Conservation (phyloP, 2,113 vertebrate species). For the Gambusia holbrooki region DNA sequence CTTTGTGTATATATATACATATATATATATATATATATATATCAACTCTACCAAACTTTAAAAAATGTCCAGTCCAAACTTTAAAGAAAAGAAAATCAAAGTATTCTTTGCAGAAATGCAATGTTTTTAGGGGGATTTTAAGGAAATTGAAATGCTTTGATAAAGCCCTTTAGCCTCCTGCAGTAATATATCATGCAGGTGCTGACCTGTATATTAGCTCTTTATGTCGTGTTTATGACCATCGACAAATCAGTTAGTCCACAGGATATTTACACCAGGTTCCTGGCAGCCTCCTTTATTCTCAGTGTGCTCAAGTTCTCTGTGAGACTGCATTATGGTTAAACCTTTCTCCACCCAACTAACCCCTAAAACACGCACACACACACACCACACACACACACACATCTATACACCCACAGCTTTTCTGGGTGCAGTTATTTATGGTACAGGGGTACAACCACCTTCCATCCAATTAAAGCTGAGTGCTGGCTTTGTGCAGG, state of each 20-base stretch:
- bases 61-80: neutral
- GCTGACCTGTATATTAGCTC: constrained; percentile 73
- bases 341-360: constrained; percentile 3
- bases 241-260: constrained; percentile 70
- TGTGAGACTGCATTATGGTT: constrained; percentile 23
- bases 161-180: constrained; percentile 25
- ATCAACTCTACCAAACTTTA: neutral
- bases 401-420: constrained; percentile 9
- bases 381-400: neutral
- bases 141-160: constrained; percentile 30
- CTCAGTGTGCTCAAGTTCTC: constrained; percentile 45
- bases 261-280: constrained; percentile 69
- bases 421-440: constrained; percentile 62
- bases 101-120: neutral
- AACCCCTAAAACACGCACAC: neutral
- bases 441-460: constrained; percentile 58
- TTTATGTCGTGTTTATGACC: constrained; percentile 73
- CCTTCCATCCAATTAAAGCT: constrained; percentile 76
- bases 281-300: constrained; percentile 48
- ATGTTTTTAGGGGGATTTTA: neutral
- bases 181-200: constrained; percentile 58
- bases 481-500: constrained; percentile 64
- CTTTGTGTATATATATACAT: neutral
- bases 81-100: neutral
- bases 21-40: neutral